Percentiles rank a stretch among this genome's conserved stretches.
Evolutionary conservation across 2,113 vertebrate species (phyloP).

Genomic region (Malurus melanocephalus): DNA sequence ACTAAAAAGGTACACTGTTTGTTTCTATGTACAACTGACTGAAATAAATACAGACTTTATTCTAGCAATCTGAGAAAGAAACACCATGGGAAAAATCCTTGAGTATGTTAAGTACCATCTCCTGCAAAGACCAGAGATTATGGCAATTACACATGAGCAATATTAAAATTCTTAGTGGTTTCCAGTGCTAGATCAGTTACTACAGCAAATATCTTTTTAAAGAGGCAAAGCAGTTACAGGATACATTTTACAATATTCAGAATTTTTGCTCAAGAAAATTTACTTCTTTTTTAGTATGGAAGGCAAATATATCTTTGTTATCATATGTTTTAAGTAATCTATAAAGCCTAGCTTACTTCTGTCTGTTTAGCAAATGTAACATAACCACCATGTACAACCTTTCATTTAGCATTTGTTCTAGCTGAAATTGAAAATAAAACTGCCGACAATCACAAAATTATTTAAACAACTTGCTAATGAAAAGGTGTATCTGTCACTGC

Average conservation of each 20-base stretch:
- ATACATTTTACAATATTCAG: neutral
- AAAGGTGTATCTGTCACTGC: neutral
- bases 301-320: neutral
- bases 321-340: neutral
- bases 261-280: neutral
- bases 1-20: constrained; percentile 28
- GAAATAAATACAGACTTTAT: constrained; percentile 24
- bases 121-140: constrained; percentile 53
- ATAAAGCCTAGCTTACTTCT: neutral
- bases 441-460: neutral
- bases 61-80: constrained; percentile 9
- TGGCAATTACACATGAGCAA: constrained; percentile 6
- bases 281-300: neutral
- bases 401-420: neutral
- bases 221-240: neutral
- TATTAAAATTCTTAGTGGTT: constrained; percentile 22
- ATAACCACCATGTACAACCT: neutral
- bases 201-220: neutral
- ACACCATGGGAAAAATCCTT: constrained; percentile 19
- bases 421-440: neutral
- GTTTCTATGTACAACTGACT: neutral
- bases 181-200: neutral
- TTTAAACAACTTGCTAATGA: neutral
- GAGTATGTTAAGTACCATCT: constrained; percentile 21
- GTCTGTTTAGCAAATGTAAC: neutral